Base-by-base conservation (phyloP, 2,113 vertebrate genomes). In the Procapra przewalskii region DNA sequence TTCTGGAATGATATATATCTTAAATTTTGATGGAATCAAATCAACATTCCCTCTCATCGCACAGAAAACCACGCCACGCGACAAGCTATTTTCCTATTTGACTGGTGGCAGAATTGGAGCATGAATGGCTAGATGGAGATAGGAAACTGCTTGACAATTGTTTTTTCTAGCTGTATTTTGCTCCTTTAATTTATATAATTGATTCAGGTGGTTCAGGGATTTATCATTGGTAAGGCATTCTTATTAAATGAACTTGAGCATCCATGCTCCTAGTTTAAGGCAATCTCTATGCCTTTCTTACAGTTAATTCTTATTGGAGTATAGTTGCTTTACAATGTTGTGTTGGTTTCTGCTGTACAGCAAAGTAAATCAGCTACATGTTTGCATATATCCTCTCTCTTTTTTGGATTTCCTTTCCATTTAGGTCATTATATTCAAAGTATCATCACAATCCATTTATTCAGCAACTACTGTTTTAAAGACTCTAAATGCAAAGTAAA, bases 1-100 rank as follows among this genome's bases (percentile, higher is more conserved):
- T 94, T 95, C 40, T 55, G 52, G 43, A 98, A 91, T 88, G 64
- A 64, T 55, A 92, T 55, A 93, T 52, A 77, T 82, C 60, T 59
- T 85, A 25, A 45, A 16, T 50, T 71, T 7, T 45, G 48, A 67
- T 85, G 67, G 45, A 95, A 62, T 90, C 67, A 84, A 80, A 25
- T 14, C 45, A 67, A 7, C 55, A n/a, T 91, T 94, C 62, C 29
- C 13, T 60, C 27, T 92, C 1, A 71, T 82, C 48, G 84, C 80
- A 57, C 0, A 17, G 60, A 96, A 95, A 92, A 45, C 5, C 25
- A 60, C 11, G 19, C 11, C 36, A 83, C 1, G 3, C 80, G 43
- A 55, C 31, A 62, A 89, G 57, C 33, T n/a, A 17, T 87, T 91
- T 94, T 83, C 80, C 36, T 48, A 2, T 71, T 77, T 82, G 43